Conservation (phyloP, 2,113 vertebrate genomes). For the Pseudorectes ferrugineus region DNA sequence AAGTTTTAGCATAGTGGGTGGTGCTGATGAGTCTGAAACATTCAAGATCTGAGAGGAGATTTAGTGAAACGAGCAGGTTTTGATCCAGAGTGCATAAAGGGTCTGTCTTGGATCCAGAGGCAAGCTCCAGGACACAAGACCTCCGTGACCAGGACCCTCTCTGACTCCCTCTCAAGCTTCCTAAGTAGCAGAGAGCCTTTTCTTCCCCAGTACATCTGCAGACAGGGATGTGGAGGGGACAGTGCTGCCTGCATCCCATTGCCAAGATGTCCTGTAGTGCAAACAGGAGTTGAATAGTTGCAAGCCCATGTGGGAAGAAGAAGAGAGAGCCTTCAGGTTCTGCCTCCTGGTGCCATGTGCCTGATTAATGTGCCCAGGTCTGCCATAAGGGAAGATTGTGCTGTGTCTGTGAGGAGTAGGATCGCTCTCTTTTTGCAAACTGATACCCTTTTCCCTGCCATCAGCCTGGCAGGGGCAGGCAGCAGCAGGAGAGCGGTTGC, state of each 20-base stretch:
- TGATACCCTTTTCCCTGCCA: background rate
- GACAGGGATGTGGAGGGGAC: background rate
- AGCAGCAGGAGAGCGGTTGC: background rate
- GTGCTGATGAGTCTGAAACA: background rate
- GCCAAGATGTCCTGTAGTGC: background rate
- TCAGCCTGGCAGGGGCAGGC: background rate
- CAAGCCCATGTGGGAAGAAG: background rate
- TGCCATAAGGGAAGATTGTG: background rate
- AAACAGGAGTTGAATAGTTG: accelerated
- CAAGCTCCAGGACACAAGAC: background rate
- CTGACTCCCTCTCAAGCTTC: background rate
- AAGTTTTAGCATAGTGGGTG: background rate
- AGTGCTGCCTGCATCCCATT: background rate
- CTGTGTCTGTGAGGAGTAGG: background rate
- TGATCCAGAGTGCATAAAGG: background rate
- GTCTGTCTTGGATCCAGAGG: background rate
- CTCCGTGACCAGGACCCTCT: background rate
- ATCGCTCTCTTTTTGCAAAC: background rate
- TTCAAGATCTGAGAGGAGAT: background rate
- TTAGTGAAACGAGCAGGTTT: background rate
- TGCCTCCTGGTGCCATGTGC: background rate
- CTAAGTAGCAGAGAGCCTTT: background rate
- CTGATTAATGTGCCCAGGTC: background rate
- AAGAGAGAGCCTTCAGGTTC: background rate
- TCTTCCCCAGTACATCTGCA: background rate